Conservation (phyloP, 2,888 invertebrate genomes). For the Thereva nobilitata region DNA sequence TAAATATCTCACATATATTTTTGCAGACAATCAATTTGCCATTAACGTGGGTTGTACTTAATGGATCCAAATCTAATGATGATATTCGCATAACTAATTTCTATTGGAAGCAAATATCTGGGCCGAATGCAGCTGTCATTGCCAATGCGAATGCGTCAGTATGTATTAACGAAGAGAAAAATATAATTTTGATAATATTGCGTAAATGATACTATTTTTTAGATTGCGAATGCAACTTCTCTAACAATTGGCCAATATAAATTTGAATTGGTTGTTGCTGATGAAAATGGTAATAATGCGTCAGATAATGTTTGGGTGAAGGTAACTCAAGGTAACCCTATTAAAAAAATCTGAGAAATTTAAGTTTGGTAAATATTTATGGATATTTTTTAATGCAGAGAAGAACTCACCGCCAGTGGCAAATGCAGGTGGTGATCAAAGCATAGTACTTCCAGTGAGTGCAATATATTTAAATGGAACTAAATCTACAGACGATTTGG, state of each 20-base stretch:
- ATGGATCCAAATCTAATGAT: conserved; percentile 80
- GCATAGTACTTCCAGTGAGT: conserved; percentile 73
- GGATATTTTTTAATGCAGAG: conserved; percentile 61
- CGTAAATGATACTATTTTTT: background rate
- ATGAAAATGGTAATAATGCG: conserved; percentile 83
- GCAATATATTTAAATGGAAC: conserved; percentile 83
- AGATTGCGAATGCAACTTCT: conserved; percentile 74
- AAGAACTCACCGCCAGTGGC: conserved; percentile 88
- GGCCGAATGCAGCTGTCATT: conserved; percentile 66
- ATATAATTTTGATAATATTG: background rate
- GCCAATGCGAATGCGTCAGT: conserved; percentile 64
- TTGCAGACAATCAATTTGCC: conserved; percentile 78
- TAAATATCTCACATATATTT: background rate
- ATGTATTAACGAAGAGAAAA: conserved; percentile 1
- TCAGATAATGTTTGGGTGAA: conserved; percentile 72
- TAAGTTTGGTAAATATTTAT: background rate
- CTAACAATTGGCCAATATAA: conserved; percentile 83
- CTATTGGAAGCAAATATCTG: conserved; percentile 80
- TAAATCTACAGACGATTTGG: conserved; percentile 83
- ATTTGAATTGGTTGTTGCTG: conserved; percentile 79
- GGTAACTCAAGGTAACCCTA: conserved; percentile 79
- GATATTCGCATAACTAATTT: conserved; percentile 82
- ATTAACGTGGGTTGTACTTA: conserved; percentile 76
- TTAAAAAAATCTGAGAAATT: conserved; percentile 18
- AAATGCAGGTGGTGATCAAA: conserved; percentile 84